phyloP scores from a whole-genome alignment of 2,888 invertebrate species.

The Spilosoma lubricipeda region DNA sequence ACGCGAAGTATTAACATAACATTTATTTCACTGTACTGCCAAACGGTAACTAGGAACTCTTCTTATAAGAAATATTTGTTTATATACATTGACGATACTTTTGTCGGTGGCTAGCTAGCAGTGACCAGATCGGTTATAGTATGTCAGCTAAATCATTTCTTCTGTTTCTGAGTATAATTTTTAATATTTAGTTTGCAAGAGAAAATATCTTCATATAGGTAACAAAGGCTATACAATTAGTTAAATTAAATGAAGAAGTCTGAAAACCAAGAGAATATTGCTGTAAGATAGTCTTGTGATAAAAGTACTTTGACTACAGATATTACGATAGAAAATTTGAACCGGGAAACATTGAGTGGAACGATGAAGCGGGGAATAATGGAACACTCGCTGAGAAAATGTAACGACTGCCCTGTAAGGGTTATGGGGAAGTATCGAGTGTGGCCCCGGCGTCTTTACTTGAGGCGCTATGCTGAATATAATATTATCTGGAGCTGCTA shows the following conservation, averaged over 20 bases:
- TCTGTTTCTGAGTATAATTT: no score
- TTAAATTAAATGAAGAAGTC: not conserved
- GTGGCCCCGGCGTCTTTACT: conserved; percentile 18
- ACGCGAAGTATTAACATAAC: no score
- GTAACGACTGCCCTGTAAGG: conserved; percentile 38
- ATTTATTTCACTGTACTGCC: no score
- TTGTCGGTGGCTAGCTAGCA: no score
- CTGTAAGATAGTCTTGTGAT: not conserved
- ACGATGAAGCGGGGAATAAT: conserved; percentile 25
- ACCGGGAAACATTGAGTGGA: conserved; percentile 31
- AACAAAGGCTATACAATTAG: no score
- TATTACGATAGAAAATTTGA: conserved; percentile 33
- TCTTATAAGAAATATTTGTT: no score
- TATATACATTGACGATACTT: no score
- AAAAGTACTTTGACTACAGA: conserved; percentile 9
- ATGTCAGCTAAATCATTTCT: no score
- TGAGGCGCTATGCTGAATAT: conserved; percentile 11
- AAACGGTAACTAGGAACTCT: no score
- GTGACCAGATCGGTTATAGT: no score
- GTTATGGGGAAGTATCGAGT: conserved; percentile 31
- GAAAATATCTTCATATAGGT: no score
- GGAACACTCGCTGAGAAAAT: conserved; percentile 31
- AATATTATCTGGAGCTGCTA: conserved; percentile 12
- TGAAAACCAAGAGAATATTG: not conserved
- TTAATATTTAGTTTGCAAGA: no score